Base-by-base conservation (phyloP, 1,140 invertebrate species). In the Riptortus pedestris region DNA sequence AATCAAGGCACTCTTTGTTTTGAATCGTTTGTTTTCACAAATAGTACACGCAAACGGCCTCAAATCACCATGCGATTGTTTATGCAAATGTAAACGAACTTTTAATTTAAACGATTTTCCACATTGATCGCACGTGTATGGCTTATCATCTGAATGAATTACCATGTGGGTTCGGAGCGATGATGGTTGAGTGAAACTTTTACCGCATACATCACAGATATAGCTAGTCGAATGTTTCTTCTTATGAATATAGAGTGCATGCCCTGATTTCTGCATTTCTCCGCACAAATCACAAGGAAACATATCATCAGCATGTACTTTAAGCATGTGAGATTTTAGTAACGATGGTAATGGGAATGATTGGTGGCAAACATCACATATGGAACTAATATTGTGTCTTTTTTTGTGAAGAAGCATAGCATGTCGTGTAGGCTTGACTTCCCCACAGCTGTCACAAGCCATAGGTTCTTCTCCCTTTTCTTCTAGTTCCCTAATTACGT, bases 91-190 rank as follows among this genome's bases (percentile, higher is more conserved):
- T 38, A 72, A 57, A 16, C 73, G 60, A 68, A 67, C 67, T 43
- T 67, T 66, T 5, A 68, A 75, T 64, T 87, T 73, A 63, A 71
- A 71, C 11, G 60, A 80, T 70, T 86, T 87, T 0, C 84, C 85
- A 71, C 87, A 90, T 1, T 85, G 72, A 65, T 83, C 80, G 69
- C 88, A 90, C 27, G 81, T 80, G 70, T 81, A 88, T 1, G 84
- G 83, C 63, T 85, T 80, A 71, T 89, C 85, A 14, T 85, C 85
- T 1, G 83, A 85, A 72, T 88, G 86, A 28, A 83, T 83, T 2
- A 81, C 62, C 47, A 67, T 60, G 51, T 67, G 66, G 2, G 58
- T 38, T 18, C 29, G 31, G 2, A 71, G 48, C 38, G 57, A 27
- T 29, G 58, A 51, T 11, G 57, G 62, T 11, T 22, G 51, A 38